These are phyloP conservation scores for Sebastiscus tertius DNA, from an alignment of 2,797 vertebrate genomes.

Conservation along the genomic window DNA sequence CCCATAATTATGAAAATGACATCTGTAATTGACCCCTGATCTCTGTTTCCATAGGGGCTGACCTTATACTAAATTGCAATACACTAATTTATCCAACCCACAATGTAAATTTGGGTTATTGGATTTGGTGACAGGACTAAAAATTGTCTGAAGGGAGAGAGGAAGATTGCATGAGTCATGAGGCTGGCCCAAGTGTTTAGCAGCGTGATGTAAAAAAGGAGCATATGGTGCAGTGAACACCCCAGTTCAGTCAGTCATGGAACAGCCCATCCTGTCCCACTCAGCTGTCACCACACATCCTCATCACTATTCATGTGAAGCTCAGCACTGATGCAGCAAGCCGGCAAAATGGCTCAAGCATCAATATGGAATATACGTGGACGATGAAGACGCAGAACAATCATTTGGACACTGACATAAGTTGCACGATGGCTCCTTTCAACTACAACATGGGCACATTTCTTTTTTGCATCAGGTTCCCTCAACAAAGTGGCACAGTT, in stretches of 20 bases:
- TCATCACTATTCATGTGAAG: conserved; percentile 62
- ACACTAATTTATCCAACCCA: not conserved
- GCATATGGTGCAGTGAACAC: conserved; percentile 66
- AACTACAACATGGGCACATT: not conserved
- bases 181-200: conserved; percentile 60
- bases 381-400: not conserved
- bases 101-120: not conserved
- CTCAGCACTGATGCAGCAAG: conserved; percentile 40
- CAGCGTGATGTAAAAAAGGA: conserved; percentile 61
- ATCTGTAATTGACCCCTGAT: not conserved
- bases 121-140: conserved; percentile 1
- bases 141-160: conserved; percentile 20
- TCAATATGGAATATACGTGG: not conserved
- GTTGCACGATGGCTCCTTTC: not conserved
- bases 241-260: conserved; percentile 62
- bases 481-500: not conserved
- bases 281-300: conserved; percentile 71
- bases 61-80: not conserved
- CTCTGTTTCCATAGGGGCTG: not conserved
- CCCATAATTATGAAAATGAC: not conserved
- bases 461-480: not conserved
- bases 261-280: conserved; percentile 54
- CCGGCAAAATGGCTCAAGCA: conserved; percentile 21
- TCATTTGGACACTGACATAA: not conserved
- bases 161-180: conserved; percentile 40